Evolutionary conservation across 2,113 vertebrate species (phyloP).

Genomic region (Cyanoderma ruficeps): DNA sequence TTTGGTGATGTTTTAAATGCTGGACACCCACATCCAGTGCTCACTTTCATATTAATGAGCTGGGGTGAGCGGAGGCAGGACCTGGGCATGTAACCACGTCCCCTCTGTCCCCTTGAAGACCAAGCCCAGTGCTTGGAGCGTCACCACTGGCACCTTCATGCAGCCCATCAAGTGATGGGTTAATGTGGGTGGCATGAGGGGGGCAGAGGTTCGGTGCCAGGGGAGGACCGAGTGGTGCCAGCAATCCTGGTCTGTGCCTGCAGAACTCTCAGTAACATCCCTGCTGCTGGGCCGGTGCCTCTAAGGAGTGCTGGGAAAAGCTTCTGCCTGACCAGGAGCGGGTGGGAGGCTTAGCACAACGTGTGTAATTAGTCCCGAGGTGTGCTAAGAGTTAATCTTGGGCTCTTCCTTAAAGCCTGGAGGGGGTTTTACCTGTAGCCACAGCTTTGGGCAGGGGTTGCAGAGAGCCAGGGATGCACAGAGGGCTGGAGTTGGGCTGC

Average conservation of each 20-base stretch:
- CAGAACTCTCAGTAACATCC: not conserved
- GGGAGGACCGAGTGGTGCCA: rapidly evolving
- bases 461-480: not conserved
- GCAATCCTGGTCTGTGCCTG: not conserved
- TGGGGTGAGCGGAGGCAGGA: rapidly evolving
- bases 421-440: not conserved
- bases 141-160: not conserved
- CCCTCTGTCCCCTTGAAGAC: not conserved
- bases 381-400: not conserved
- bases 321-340: rapidly evolving
- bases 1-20: not conserved
- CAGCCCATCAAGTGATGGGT: not conserved
- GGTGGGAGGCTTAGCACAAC: not conserved
- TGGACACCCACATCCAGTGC: rapidly evolving
- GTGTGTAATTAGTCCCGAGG: not conserved
- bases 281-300: not conserved
- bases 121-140: not conserved
- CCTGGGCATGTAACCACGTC: not conserved
- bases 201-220: not conserved
- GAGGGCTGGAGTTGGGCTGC: not conserved
- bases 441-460: not conserved
- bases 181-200: rapidly evolving
- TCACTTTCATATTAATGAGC: rapidly evolving
- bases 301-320: not conserved
- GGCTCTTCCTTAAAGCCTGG: not conserved